Base-by-base conservation (phyloP, 2,888 invertebrate species). In the Caenorhabditis sp. region DNA sequence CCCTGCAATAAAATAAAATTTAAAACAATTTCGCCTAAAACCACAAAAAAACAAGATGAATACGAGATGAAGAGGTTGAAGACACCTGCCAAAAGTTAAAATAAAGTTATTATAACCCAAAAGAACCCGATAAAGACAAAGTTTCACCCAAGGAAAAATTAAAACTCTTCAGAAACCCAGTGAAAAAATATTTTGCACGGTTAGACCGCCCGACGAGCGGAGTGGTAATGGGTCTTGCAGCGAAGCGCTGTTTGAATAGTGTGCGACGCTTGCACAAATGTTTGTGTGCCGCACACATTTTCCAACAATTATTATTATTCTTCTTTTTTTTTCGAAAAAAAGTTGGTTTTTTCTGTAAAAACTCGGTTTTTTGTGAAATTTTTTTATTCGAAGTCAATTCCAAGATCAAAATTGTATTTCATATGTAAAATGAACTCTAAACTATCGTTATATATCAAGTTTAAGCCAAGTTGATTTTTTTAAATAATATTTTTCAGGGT, bases 201-300 rank as follows among this genome's bases (percentile, higher is more conserved):
- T 64, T 49, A 72, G 72, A 68, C 72, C 72, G 72, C 72, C 72
- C 72, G 72, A 72, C 53, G 72, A 72, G 72, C 72, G 72, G 72
- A 50, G 10, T 49, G 56, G 49, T 1, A 60, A 7, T 23, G 38
- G 72, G 72, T 72, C 72, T 68, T 65, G 67, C 49, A 53, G 63
- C 67, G 74, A 73, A 73, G 54, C 53, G 2, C 5, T 26, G 1
- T 60, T 12, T 1, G 1, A 7, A 49, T 57, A 52, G n/a, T 20
- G 65, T 59, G 67, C 68, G 59, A 17, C 49, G 43, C 5, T 65
- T 68, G 72, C 72, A 52, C 31, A 31, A 31, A 10, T 31, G 10
- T 7, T 10, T 31, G 31, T 10, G 43, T 53, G 67, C 63, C 67
- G 59, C 67, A 65, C 43, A 65, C 50, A 26, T 49, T 59, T 59